A percentile compares a stretch with the other conserved stretches of the same genome.
Conservation (phyloP, 2,797 vertebrate genomes). For the Ispidina picta region DNA sequence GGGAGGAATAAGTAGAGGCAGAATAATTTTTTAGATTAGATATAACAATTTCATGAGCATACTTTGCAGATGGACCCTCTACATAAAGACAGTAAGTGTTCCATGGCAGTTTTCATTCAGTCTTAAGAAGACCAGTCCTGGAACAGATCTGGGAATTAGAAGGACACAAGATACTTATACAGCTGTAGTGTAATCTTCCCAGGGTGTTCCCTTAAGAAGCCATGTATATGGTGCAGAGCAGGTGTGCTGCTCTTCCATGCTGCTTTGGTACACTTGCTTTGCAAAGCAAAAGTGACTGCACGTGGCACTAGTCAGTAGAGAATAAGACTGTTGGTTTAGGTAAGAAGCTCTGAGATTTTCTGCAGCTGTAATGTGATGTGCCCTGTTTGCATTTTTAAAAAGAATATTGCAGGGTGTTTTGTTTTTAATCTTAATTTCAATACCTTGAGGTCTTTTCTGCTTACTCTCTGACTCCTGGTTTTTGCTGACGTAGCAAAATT, state of each 20-base stretch:
- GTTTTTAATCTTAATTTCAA: neutral
- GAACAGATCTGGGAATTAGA: neutral
- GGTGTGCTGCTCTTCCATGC: neutral
- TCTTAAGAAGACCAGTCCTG: neutral
- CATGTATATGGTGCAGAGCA: too few species aligned
- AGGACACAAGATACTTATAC: neutral
- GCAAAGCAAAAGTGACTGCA: neutral
- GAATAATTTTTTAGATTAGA: neutral
- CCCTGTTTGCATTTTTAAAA: neutral
- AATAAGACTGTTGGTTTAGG: neutral
- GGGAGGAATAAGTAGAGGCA: neutral
- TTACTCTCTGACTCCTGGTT: neutral
- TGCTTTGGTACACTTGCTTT: neutral
- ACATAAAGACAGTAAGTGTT: neutral
- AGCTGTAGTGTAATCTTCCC: neutral
- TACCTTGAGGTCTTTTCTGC: neutral
- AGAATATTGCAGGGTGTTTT: neutral
- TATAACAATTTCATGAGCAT: neutral
- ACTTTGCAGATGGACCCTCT: neutral
- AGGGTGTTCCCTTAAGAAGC: neutral
- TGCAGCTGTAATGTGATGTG: neutral
- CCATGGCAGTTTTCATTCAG: neutral
- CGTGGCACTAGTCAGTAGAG: neutral
- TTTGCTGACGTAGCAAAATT: neutral
- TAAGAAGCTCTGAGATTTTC: neutral